Conservation (phyloP, 1,140 invertebrate species). For the Periplaneta americana region DNA sequence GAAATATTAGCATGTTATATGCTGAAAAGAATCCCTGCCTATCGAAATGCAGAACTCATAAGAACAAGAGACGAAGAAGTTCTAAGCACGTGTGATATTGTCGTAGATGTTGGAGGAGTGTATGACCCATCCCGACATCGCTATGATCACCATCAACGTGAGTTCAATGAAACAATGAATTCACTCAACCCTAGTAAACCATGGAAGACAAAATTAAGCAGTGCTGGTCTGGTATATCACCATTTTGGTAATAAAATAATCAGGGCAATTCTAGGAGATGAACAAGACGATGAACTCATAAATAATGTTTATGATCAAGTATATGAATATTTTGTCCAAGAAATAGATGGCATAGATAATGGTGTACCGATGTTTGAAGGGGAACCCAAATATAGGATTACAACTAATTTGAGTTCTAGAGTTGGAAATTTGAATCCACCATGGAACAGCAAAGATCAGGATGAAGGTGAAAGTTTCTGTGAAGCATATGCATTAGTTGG, state of each 20-base stretch:
- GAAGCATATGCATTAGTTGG: conserved; percentile 77
- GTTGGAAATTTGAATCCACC: conserved; percentile 75
- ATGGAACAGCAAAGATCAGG: conserved; percentile 68
- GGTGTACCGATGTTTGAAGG: conserved; percentile 76
- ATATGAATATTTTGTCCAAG: conserved; percentile 87
- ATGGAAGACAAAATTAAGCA: conserved; percentile 75
- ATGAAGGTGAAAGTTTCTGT: conserved; percentile 54
- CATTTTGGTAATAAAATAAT: conserved; percentile 86
- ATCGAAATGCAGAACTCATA: conserved; percentile 75
- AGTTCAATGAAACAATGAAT: conserved; percentile 53
- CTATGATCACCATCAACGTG: conserved; percentile 95
- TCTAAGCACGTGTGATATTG: conserved; percentile 83
- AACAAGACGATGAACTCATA: conserved; percentile 37
- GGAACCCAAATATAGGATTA: conserved; percentile 71
- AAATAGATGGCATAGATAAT: conserved; percentile 97
- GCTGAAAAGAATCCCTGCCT: conserved; percentile 76
- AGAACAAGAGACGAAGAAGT: conserved; percentile 59
- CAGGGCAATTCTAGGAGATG: conserved; percentile 42
- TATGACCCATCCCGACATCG: conserved; percentile 71
- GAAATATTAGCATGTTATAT: conserved; percentile 91
- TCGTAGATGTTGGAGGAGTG: conserved; percentile 92
- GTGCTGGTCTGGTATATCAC: conserved; percentile 89
- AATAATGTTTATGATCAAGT: conserved; percentile 71
- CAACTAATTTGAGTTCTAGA: conserved; percentile 69
- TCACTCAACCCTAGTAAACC: conserved; percentile 47